A percentile compares a stretch with the other conserved stretches of the same genome.
phyloP scores from a whole-genome alignment of 2,888 invertebrate genomes.

The Diachrysia chrysitis region DNA sequence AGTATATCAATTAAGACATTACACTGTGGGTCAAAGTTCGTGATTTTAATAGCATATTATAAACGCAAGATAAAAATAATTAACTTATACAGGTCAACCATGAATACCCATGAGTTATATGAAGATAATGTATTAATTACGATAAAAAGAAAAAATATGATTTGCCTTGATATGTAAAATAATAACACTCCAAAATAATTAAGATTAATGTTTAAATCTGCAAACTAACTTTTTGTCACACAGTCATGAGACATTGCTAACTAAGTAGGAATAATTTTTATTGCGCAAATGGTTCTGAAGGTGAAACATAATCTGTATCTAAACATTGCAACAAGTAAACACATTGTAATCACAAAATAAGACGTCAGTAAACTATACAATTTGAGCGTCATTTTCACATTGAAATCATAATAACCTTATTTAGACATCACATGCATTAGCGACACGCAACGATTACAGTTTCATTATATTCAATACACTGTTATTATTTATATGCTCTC shows the following conservation, averaged over 20 bases:
- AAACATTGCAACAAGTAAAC: constrained; percentile 27
- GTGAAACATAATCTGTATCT: constrained; percentile 7
- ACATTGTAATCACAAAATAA: constrained; percentile 31
- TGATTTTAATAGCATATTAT: background rate
- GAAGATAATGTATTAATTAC: background rate
- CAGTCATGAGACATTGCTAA: no score
- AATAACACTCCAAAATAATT: no score
- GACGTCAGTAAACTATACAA: constrained; percentile 41
- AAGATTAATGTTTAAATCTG: no score
- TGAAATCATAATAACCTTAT: constrained; percentile 36
- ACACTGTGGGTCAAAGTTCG: constrained; percentile 2
- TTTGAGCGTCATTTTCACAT: constrained; percentile 53
- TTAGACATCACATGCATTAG: constrained; percentile 35
- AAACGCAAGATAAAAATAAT: constrained; percentile 1
- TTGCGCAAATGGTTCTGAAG: constrained; percentile 3
- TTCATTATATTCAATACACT: constrained; percentile 35
- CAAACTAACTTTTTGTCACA: no score
- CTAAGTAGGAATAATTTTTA: background rate
- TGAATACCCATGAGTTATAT: background rate
- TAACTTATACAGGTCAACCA: background rate
- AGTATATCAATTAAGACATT: constrained; percentile 1
- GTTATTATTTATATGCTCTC: constrained; percentile 38
- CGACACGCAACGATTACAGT: constrained; percentile 43
- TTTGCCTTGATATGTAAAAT: background rate
- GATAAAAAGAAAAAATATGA: no score